These are phyloP conservation scores for Trichogramma evanescens DNA, from an alignment of 2,888 invertebrate species.

Conservation along the genomic window DNA sequence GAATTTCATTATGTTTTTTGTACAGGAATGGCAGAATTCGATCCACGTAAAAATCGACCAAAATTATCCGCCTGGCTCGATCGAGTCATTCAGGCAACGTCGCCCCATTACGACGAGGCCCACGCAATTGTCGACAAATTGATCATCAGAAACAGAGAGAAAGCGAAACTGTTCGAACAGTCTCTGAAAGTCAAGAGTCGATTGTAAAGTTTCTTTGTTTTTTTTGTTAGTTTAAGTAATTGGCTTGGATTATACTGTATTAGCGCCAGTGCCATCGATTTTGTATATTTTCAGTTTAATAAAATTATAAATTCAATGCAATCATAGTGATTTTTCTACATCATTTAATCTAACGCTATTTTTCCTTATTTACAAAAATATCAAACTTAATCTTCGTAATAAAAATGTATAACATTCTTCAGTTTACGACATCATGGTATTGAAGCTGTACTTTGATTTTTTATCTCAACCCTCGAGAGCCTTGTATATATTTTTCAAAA, in stretches of 20 bases:
- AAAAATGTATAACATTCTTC: not conserved
- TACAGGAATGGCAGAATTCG: conserved; percentile 59
- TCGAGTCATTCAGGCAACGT: conserved; percentile 55
- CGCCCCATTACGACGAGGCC: conserved; percentile 61
- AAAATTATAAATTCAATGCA: too few species aligned
- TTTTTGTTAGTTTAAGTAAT: too few species aligned
- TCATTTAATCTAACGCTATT: not conserved
- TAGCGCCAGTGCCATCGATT: not conserved
- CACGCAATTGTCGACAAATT: conserved; percentile 54
- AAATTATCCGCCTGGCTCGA: conserved; percentile 60
- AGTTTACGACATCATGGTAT: conserved; percentile 33
- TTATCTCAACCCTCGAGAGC: conserved; percentile 73
- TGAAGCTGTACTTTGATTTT: conserved; percentile 64
- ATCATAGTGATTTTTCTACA: too few species aligned
- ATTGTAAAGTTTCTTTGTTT: too few species aligned
- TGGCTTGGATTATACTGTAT: too few species aligned
- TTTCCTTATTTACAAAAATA: not conserved
- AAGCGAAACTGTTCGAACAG: too few species aligned
- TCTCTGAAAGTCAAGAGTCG: too few species aligned
- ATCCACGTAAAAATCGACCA: conserved; percentile 56
- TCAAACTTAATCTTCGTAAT: not conserved
- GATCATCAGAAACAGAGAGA: conserved; percentile 34
- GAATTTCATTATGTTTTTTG: not conserved
- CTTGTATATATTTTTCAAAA: conserved; percentile 62
- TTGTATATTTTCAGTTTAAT: not conserved